A percentile compares a stretch with the other conserved stretches of the same genome.
Conservation (phyloP, 2,797 vertebrate species). For the Acipenser ruthenus region DNA sequence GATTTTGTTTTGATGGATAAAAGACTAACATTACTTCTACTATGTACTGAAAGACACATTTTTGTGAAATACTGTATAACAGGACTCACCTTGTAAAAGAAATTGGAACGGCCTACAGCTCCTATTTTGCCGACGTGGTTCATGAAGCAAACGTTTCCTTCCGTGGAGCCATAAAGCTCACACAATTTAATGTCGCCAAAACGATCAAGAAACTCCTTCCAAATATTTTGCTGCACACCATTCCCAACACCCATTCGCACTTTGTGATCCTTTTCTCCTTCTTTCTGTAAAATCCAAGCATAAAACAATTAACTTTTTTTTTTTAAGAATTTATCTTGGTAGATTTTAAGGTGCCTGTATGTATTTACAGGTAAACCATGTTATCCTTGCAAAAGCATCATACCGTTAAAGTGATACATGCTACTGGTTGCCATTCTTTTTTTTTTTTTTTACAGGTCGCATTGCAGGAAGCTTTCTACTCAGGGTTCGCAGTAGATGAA, state of each 20-base stretch:
- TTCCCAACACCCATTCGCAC: conserved; percentile 85
- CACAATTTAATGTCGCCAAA: conserved; percentile 83
- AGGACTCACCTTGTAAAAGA: conserved; percentile 76
- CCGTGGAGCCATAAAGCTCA: conserved; percentile 87
- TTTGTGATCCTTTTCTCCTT: conserved; percentile 70
- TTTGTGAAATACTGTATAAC: neutral
- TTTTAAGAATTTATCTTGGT: neutral
- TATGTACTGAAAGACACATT: neutral
- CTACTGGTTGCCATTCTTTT: too few relatives aligned
- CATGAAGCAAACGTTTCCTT: conserved; percentile 88
- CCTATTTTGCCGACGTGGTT: conserved; percentile 84
- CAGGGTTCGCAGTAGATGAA: too few relatives aligned
- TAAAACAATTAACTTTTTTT: neutral
- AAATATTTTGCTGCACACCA: conserved; percentile 79
- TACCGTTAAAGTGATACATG: neutral
- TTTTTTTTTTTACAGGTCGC: too few relatives aligned
- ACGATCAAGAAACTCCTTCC: conserved; percentile 74
- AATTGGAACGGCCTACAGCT: conserved; percentile 76
- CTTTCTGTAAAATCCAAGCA: conserved; percentile 50
- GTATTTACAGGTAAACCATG: too few relatives aligned
- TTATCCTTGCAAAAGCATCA: neutral
- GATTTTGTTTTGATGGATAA: too few relatives aligned
- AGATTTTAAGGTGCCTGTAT: neutral
- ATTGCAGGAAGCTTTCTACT: too few relatives aligned
- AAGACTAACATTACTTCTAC: too few relatives aligned